Percentiles rank a stretch among this genome's conserved stretches.
Evolutionary conservation across 2,113 vertebrate species (phyloP).

Genomic region (Phyllopteryx taeniolatus): DNA sequence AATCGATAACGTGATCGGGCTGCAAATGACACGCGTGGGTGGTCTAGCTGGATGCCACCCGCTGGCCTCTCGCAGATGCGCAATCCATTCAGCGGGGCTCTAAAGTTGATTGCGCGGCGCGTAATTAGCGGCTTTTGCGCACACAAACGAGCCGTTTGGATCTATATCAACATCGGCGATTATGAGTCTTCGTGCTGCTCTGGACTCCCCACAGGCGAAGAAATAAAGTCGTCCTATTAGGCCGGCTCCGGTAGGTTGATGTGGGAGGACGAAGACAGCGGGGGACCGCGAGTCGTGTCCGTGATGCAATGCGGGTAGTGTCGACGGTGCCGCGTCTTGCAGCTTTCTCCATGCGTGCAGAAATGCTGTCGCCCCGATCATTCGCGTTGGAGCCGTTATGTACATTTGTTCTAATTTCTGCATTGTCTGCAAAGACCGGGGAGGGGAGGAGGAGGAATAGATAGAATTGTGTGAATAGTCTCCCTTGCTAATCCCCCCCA

Average conservation of each 20-base stretch:
- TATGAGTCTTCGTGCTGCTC: constrained; percentile 21
- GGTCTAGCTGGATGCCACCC: constrained; percentile 32
- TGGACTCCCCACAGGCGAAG: constrained; percentile 12
- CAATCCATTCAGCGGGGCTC: constrained; percentile 41
- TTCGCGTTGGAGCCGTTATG: constrained; percentile 45
- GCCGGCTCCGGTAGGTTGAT: constrained; percentile 31
- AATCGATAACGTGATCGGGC: constrained; percentile 20
- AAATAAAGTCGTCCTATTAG: constrained; percentile 36
- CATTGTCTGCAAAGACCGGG: constrained; percentile 36
- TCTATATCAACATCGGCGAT: background rate
- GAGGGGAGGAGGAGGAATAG: constrained; percentile 12
- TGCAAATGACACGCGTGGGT: constrained; percentile 16
- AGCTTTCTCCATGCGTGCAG: constrained; percentile 43
- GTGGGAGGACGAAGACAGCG: constrained; percentile 59
- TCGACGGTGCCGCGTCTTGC: constrained; percentile 47
- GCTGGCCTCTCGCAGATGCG: constrained; percentile 46
- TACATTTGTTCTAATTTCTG: constrained; percentile 62
- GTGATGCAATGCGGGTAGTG: constrained; percentile 79
- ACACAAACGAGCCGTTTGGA: constrained; percentile 2
- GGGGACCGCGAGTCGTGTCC: constrained; percentile 65
- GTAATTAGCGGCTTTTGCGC: constrained; percentile 49
- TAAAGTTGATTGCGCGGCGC: constrained; percentile 60
- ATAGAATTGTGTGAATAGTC: constrained; percentile 22
- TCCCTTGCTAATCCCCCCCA: constrained; percentile 1
- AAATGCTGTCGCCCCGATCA: constrained; percentile 46